These are phyloP conservation scores for Pycnonotus jocosus DNA, from an alignment of 2,113 vertebrate species.

Conservation along the genomic window DNA sequence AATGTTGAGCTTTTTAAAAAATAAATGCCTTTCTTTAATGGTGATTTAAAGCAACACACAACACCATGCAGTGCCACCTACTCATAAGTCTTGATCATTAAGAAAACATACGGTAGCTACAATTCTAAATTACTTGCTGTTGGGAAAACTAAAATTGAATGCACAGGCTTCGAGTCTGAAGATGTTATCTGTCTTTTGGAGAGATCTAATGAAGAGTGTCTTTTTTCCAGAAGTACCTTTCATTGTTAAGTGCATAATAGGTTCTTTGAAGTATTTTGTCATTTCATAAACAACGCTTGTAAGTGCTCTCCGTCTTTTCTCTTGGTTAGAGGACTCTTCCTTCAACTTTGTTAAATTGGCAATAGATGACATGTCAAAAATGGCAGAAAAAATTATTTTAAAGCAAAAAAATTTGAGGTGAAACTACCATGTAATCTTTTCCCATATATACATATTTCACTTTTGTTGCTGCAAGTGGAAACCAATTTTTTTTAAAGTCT, in stretches of 20 bases:
- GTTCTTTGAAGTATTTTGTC: not conserved
- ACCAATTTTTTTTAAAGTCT: not conserved
- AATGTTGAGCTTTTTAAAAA: not conserved
- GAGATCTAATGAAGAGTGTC: not conserved
- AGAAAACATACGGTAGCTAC: not conserved
- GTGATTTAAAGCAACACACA: not conserved
- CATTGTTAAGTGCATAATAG: not conserved
- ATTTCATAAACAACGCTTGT: not conserved
- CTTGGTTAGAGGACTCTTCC: not conserved
- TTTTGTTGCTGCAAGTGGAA: not conserved
- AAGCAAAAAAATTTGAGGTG: not conserved
- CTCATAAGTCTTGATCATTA: not conserved
- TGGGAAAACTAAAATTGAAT: not conserved
- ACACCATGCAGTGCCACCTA: not conserved
- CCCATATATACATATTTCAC: not conserved
- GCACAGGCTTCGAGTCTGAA: not conserved
- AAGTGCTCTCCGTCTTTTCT: not conserved
- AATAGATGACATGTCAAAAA: not conserved
- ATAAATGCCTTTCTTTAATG: not conserved
- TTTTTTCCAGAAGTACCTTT: not conserved
- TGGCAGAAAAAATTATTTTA: not conserved
- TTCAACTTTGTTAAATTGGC: not conserved
- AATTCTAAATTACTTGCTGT: not conserved
- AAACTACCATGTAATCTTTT: not conserved
- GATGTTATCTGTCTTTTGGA: not conserved